A percentile compares a stretch with the other conserved stretches of the same genome.
Evolutionary conservation across 2,113 vertebrate genomes (phyloP).

Genomic region (Protomyctophum bolini): DNA sequence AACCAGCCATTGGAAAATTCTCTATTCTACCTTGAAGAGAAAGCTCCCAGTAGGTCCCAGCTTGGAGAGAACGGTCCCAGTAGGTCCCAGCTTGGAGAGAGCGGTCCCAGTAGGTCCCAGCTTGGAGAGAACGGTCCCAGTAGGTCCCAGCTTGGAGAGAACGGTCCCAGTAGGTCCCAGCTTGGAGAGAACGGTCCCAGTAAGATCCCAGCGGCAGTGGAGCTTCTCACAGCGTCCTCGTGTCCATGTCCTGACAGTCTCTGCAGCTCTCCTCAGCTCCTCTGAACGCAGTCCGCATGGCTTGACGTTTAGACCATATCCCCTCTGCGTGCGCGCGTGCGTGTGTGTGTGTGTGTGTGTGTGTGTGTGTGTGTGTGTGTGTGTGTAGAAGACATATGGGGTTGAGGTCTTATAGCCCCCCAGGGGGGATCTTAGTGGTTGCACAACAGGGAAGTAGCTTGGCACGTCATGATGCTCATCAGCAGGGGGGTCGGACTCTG

Average conservation of each 20-base stretch:
- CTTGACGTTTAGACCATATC: constrained; percentile 30
- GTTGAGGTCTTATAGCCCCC: constrained; percentile 66
- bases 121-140: no score
- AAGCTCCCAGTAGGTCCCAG: no score
- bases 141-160: no score
- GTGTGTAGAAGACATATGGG: constrained; percentile 46
- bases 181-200: no score
- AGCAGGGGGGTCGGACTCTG: constrained; percentile 42
- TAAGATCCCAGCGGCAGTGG: constrained; percentile 4
- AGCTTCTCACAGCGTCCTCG: constrained; percentile 32
- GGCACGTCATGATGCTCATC: constrained; percentile 54
- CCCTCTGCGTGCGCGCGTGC: constrained; percentile 28
- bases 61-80: no score
- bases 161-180: neutral
- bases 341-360: constrained; percentile 15
- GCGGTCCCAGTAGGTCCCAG: no score
- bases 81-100: no score
- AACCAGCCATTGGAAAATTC: no score
- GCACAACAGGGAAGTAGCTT: constrained; percentile 60
- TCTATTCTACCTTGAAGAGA: no score
- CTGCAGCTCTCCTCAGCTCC: constrained; percentile 26
- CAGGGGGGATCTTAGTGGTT: constrained; percentile 53
- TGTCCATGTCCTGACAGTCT: constrained; percentile 54
- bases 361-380: constrained; percentile 19
- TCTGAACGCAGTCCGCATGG: constrained; percentile 38